Evolutionary conservation across 2,797 vertebrate species (phyloP).

Genomic region (Agapornis canus): DNA sequence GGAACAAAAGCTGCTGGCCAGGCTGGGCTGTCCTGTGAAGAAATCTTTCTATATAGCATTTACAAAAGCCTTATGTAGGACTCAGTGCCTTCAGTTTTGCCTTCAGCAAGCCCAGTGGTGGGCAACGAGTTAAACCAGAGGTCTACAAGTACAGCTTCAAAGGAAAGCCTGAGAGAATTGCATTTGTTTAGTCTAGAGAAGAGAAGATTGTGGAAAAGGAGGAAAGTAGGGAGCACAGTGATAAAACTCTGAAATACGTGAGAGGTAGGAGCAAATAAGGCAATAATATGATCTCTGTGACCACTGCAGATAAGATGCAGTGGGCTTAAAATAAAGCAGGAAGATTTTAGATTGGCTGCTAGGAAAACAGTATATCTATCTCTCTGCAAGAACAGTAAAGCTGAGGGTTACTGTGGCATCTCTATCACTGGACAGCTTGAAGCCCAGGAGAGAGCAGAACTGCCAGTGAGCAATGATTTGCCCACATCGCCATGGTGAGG

Average conservation of each 20-base stretch:
- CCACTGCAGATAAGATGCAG: not conserved
- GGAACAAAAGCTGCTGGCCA: not conserved
- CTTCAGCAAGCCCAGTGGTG: not conserved
- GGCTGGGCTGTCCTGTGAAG: not conserved
- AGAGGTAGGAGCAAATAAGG: not conserved
- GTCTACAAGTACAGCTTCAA: not conserved
- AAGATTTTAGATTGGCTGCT: not conserved
- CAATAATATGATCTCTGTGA: not conserved
- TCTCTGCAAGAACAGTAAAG: not conserved
- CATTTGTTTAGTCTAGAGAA: not conserved
- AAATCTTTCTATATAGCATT: not conserved
- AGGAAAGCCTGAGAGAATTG: not conserved
- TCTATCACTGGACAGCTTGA: not conserved
- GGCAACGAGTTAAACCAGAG: accelerated
- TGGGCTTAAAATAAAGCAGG: not conserved
- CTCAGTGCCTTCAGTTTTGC: not conserved
- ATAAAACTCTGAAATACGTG: not conserved
- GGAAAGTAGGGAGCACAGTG: not conserved
- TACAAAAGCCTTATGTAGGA: not conserved
- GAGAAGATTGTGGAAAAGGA: not conserved
- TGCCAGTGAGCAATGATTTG: accelerated
- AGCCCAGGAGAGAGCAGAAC: not conserved
- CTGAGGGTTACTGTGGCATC: not conserved
- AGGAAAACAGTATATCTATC: not conserved
- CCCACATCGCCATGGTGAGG: too few relatives aligned